Evolutionary conservation across 2,113 vertebrate genomes (phyloP), one percentile per base, ranked within the genome.

Genomic region (Motacilla alba): DNA sequence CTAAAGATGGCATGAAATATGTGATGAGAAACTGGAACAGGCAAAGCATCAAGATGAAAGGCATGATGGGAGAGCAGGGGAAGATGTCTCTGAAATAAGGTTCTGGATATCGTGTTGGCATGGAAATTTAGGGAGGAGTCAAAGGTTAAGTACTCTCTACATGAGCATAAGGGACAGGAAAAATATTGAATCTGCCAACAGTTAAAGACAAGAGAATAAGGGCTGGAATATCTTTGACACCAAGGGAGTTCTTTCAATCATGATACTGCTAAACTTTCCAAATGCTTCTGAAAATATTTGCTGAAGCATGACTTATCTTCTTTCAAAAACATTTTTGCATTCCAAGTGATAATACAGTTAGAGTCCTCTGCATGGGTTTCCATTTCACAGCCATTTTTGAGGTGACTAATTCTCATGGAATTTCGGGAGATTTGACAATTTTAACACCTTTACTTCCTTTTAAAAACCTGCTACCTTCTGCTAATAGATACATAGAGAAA

Each of bases 271-370:
- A 20, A 91, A 58, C 37, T 73, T 94, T 90, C 70, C 64, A 93
- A 90, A 81, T 75, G 75, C 24, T 67, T 94, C 75, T 88, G 66
- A 95, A 95, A 96, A 88, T 93, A 80, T 88, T 94, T 88, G 47
- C 53, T 86, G 90, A 93, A 96, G 76, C 55, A 63, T 52, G 35
- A 83, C 83, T 93, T 94, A 93, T 20, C 86, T 78, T 86, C 76
- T 83, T 94, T 67, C 76, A 90, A 86, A 93, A 94, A 81, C 64
- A 87, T 50, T 96, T 95, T 78, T 90, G 91, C 86, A 90, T 90
- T 94, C 83, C 80, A 86, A 90, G 59, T 3, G 39, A 93, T 90
- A 94, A 87, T 58, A 74, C 1, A 2, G 52, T 75, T 60, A 58
- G 39, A 92, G 77, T 35, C n/a, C 62, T 82, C 69, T 70, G 55